Conservation (phyloP, 2,888 invertebrate genomes). For the Endotricha flammealis region DNA sequence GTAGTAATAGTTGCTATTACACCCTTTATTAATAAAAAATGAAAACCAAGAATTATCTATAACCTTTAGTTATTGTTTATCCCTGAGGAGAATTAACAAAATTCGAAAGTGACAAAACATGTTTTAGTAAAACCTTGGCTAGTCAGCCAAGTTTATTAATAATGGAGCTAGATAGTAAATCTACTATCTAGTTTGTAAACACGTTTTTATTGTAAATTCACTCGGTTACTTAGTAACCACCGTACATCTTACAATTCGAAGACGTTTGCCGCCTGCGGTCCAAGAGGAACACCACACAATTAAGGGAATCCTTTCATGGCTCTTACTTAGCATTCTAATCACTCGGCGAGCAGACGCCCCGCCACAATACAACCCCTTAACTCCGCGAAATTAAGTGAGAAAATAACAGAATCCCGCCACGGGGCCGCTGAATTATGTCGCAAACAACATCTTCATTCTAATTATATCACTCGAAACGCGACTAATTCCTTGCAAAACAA, state of each 20-base stretch:
- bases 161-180: no score
- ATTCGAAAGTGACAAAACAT: no score
- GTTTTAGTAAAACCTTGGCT: no score
- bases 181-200: no score
- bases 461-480: slow-evolving; percentile 18
- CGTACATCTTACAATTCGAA: slow-evolving; percentile 12
- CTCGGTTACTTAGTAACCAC: no score
- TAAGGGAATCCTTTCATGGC: slow-evolving; percentile 60
- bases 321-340: slow-evolving; percentile 71
- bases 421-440: slow-evolving; percentile 47
- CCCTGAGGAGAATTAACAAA: no score
- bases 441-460: slow-evolving; percentile 45
- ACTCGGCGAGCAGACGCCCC: slow-evolving; percentile 50
- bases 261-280: background rate
- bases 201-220: no score
- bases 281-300: slow-evolving; percentile 43
- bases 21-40: no score
- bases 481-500: background rate
- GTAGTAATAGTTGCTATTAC: no score
- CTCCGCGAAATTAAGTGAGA: slow-evolving; percentile 64
- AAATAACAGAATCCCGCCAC: slow-evolving; percentile 53
- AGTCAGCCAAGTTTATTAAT: no score
- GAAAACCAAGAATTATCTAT: no score
- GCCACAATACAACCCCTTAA: slow-evolving; percentile 65
- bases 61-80: no score